A percentile compares a stretch with the other conserved stretches of the same genome.
Conservation (phyloP, 2,797 vertebrate genomes). For the Coilia nasus region DNA sequence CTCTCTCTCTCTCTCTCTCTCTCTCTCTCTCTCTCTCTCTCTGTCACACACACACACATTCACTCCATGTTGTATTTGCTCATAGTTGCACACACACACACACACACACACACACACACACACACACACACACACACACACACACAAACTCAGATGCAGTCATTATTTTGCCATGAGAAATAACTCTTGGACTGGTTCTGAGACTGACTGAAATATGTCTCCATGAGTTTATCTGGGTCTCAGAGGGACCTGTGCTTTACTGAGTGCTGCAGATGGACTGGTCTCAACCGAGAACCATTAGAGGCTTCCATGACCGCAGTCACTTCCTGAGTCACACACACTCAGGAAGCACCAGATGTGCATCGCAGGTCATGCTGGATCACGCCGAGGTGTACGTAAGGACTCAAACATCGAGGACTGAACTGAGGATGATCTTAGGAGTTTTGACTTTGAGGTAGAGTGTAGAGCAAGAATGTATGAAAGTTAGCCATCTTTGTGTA, state of each 20-base stretch:
- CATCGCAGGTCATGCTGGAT: background rate
- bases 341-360: conserved; percentile 33
- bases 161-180: background rate
- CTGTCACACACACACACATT: conserved; percentile 54
- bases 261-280: conserved; percentile 51
- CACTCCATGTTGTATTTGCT: background rate
- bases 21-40: background rate
- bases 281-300: conserved; percentile 26
- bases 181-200: background rate
- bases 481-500: too few relatives aligned
- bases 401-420: background rate
- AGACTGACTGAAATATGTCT: conserved; percentile 19
- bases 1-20: background rate
- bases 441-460: too few relatives aligned
- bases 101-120: conserved; percentile 46
- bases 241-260: conserved; percentile 37
- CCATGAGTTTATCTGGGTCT: conserved; percentile 9
- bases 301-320: background rate
- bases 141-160: background rate
- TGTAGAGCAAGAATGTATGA: too few relatives aligned
- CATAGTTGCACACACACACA: conserved; percentile 45
- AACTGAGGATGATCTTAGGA: too few relatives aligned
- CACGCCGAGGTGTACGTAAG: background rate
- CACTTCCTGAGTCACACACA: conserved; percentile 9
- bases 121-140: conserved; percentile 45